A percentile compares a stretch with the other conserved stretches of the same genome.
Evolutionary conservation across 2,113 vertebrate genomes (phyloP).

Genomic region (Alethe castanea): DNA sequence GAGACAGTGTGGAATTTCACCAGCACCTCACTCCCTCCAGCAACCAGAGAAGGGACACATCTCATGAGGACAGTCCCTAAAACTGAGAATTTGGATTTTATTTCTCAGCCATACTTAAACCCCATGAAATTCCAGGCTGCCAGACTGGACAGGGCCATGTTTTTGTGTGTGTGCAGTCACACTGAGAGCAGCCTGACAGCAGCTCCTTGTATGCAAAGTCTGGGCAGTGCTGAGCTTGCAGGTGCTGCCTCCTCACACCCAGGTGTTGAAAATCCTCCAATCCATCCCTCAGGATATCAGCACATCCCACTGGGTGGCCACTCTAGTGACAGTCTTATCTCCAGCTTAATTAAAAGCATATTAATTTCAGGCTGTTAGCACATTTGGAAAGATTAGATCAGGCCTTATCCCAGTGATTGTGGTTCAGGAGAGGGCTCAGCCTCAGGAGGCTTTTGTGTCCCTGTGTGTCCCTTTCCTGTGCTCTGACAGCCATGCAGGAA

Average conservation of each 20-base stretch:
- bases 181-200: neutral
- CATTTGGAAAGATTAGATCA: slow-evolving; percentile 13
- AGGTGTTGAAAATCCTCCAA: neutral
- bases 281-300: neutral
- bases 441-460: neutral
- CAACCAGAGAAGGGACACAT: neutral
- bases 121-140: neutral
- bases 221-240: neutral
- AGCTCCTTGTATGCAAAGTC: neutral
- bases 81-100: neutral
- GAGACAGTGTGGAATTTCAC: neutral
- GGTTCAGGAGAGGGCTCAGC: neutral
- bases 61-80: neutral
- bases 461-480: neutral
- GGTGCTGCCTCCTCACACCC: neutral
- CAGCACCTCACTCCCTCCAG: neutral
- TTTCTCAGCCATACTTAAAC: neutral
- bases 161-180: neutral
- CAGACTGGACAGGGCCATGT: neutral
- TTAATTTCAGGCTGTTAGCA: slow-evolving; percentile 26
- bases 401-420: neutral
- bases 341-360: neutral
- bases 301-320: neutral
- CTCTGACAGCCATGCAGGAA: neutral
- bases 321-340: neutral